These are phyloP conservation scores for Zonotrichia leucophrys DNA, from an alignment of 2,113 vertebrate species.

Conservation along the genomic window DNA sequence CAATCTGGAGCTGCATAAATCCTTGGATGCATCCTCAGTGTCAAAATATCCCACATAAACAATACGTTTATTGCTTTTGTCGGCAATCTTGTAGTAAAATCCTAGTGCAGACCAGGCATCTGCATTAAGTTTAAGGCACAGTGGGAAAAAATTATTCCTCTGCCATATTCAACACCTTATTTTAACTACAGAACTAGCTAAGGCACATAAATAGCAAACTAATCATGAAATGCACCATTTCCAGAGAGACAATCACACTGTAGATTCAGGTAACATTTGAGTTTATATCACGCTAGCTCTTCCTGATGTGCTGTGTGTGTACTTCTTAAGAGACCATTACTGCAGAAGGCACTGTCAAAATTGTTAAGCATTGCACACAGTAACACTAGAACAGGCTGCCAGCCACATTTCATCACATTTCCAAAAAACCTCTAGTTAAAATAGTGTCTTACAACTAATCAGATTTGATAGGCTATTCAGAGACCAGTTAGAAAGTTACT, in stretches of 20 bases:
- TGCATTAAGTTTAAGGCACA: background rate
- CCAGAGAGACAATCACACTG: background rate
- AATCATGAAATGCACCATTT: background rate
- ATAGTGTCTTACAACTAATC: background rate
- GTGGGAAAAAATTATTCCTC: background rate
- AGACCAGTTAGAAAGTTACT: background rate
- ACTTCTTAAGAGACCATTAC: background rate
- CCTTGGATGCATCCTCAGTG: background rate
- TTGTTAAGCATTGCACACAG: background rate
- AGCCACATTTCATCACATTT: background rate
- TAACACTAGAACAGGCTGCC: background rate
- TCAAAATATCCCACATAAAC: background rate
- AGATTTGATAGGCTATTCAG: background rate
- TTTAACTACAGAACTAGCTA: background rate
- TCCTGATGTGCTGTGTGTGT: background rate
- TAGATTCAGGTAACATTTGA: background rate
- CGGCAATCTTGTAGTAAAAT: background rate
- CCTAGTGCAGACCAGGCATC: background rate
- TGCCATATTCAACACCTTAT: background rate
- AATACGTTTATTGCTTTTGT: background rate
- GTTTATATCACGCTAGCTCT: background rate
- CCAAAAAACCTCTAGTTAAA: background rate
- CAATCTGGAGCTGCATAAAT: background rate
- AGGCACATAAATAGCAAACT: background rate
- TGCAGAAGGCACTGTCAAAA: background rate